A percentile compares a stretch with the other conserved stretches of the same genome.
phyloP scores from a whole-genome alignment of 2,797 vertebrate species.

The Sebastes itinus region DNA sequence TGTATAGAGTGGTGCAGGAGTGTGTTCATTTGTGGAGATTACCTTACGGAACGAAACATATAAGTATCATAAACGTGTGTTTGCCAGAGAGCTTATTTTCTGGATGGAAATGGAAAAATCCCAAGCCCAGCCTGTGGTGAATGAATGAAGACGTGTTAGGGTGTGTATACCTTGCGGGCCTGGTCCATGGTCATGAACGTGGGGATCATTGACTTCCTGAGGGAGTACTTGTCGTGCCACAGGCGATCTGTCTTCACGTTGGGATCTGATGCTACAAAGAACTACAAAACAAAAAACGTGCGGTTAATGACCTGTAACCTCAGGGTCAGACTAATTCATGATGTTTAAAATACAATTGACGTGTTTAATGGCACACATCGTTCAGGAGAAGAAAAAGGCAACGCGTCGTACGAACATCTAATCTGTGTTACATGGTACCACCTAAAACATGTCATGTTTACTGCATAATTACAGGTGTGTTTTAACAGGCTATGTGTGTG shows the following conservation, averaged over 20 bases:
- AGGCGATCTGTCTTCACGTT: slow-evolving; percentile 95
- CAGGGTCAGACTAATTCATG: not conserved
- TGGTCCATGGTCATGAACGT: slow-evolving; percentile 98
- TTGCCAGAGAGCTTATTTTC: too few species aligned
- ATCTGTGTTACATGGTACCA: not conserved
- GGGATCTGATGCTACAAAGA: slow-evolving; percentile 98
- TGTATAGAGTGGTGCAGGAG: not conserved
- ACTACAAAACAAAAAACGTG: slow-evolving; percentile 73
- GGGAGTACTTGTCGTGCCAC: slow-evolving; percentile 99
- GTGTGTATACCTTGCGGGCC: slow-evolving; percentile 89
- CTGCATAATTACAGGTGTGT: not conserved
- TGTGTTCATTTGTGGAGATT: too few species aligned
- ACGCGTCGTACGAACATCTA: not conserved
- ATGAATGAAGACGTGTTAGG: not conserved
- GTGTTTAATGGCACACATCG: not conserved
- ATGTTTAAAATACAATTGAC: not conserved
- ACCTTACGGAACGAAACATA: too few species aligned
- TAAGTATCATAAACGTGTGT: too few species aligned
- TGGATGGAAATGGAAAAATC: too few species aligned
- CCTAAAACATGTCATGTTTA: not conserved
- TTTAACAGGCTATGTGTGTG: not conserved
- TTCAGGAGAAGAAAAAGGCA: not conserved
- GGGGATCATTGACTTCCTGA: slow-evolving; percentile 98
- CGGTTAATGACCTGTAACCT: not conserved
- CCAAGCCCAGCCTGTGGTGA: not conserved